A percentile compares a stretch with the other conserved stretches of the same genome.
Conservation (phyloP, 2,113 vertebrate species). For the Pituophis catenifer region DNA sequence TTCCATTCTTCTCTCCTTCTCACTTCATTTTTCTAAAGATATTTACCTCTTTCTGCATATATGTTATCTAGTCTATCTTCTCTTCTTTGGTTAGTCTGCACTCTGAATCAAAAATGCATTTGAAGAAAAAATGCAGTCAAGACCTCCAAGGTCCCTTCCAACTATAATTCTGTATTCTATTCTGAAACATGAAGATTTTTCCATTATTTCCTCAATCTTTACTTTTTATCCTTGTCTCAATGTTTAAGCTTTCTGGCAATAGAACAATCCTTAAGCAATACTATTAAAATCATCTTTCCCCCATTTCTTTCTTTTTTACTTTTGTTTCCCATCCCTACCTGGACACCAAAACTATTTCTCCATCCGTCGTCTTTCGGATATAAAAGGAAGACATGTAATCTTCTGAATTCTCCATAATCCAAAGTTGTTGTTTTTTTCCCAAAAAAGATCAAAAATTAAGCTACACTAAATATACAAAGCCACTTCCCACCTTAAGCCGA, state of each 20-base stretch:
- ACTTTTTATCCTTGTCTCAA: not conserved
- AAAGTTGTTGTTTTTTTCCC: too few relatives aligned
- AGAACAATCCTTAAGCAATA: not conserved
- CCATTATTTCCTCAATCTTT: not conserved
- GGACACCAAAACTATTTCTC: not conserved
- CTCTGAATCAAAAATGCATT: not conserved
- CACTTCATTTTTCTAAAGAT: not conserved
- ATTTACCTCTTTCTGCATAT: not conserved
- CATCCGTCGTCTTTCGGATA: not conserved
- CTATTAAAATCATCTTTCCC: not conserved
- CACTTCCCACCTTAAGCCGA: not conserved
- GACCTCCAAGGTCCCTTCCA: not conserved
- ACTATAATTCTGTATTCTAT: not conserved
- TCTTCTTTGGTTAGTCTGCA: not conserved
- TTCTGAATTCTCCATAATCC: not conserved
- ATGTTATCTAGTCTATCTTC: not conserved
- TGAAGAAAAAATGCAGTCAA: not conserved
- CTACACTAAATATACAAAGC: not conserved
- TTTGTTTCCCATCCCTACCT: not conserved
- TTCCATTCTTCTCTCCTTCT: not conserved
- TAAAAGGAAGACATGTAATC: not conserved
- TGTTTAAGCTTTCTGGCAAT: not conserved
- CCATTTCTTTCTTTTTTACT: not conserved
- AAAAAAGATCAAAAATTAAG: not conserved
- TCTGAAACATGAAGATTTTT: not conserved